phyloP scores from a whole-genome alignment of 2,888 invertebrate genomes.

The Hedya salicella region DNA sequence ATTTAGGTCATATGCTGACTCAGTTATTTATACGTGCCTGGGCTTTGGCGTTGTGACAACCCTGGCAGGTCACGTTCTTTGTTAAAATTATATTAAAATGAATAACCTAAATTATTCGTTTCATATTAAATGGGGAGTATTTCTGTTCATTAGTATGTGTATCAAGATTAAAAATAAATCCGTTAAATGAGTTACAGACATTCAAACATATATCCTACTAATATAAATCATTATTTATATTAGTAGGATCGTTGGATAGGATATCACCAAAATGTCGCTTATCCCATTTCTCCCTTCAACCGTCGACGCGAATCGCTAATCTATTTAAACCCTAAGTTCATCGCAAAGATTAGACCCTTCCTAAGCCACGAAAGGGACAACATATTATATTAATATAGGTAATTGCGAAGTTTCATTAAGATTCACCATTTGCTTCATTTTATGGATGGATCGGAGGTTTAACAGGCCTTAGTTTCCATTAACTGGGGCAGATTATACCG shows the following conservation, averaged over 20 bases:
- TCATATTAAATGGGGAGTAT: neutral
- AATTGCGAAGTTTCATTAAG: slow-evolving; percentile 28
- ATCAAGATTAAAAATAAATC: too few species aligned
- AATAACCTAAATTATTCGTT: neutral
- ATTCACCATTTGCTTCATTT: slow-evolving; percentile 26
- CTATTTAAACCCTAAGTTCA: neutral
- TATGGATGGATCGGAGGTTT: slow-evolving; percentile 48
- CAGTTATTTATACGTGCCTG: slow-evolving; percentile 52
- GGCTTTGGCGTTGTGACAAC: slow-evolving; percentile 43
- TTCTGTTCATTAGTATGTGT: neutral
- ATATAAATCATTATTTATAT: too few species aligned
- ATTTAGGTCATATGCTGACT: slow-evolving; percentile 63
- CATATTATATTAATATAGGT: slow-evolving; percentile 32
- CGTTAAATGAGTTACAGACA: too few species aligned
- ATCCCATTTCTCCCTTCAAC: too few species aligned
- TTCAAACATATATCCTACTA: too few species aligned
- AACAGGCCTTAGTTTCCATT: slow-evolving; percentile 63
- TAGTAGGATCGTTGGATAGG: too few species aligned
- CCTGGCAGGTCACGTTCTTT: slow-evolving; percentile 39
- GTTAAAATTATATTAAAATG: slow-evolving; percentile 28
- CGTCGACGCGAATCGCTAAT: too few species aligned
- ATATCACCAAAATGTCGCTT: too few species aligned
- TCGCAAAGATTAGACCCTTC: neutral
- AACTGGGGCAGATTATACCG: slow-evolving; percentile 56
- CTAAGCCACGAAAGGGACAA: neutral